Percentiles rank a stretch among this genome's conserved stretches.
These are phyloP conservation scores for Porites lobata DNA, from an alignment of 92 coral and sea anemone genomes.

Conservation along the genomic window DNA sequence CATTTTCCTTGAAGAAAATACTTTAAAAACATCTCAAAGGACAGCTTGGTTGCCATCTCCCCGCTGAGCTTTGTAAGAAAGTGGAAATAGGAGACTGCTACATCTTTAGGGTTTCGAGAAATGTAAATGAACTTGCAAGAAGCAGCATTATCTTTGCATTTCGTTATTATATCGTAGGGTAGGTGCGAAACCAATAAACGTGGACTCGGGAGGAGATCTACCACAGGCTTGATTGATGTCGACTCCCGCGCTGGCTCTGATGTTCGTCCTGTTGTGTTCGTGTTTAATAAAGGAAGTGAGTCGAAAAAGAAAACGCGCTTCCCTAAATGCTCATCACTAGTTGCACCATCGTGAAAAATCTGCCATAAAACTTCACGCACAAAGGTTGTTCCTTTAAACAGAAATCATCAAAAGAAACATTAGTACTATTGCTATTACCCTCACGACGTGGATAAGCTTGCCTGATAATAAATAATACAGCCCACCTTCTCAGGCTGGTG, in stretches of 20 bases:
- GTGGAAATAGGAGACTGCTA: conserved; percentile 4
- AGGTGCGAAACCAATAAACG: conserved; percentile 29
- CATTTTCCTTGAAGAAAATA: conserved; percentile 19
- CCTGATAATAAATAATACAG: too few relatives aligned
- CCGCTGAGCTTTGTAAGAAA: not conserved
- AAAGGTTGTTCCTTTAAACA: conserved; percentile 17
- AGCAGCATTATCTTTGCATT: not conserved
- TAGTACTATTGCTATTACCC: not conserved
- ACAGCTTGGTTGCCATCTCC: not conserved
- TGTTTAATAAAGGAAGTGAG: not conserved
- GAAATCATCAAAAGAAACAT: not conserved
- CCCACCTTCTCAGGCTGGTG: too few relatives aligned
- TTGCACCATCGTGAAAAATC: conserved; percentile 18
- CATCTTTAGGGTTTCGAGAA: conserved; percentile 32
- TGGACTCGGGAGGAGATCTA: conserved; percentile 41
- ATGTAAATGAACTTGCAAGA: conserved; percentile 30
- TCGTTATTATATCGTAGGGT: conserved; percentile 18
- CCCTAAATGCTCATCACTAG: conserved; percentile 8
- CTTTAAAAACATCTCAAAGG: not conserved
- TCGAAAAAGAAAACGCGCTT: conserved; percentile 12
- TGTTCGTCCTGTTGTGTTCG: too few relatives aligned
- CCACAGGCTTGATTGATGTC: not conserved
- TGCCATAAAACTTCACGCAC: conserved; percentile 33
- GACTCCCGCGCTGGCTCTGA: not conserved
- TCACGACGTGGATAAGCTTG: too few relatives aligned